These are phyloP conservation scores for Caenorhabditis brenneri DNA, from an alignment of 1,140 invertebrate genomes.

Conservation along the genomic window DNA sequence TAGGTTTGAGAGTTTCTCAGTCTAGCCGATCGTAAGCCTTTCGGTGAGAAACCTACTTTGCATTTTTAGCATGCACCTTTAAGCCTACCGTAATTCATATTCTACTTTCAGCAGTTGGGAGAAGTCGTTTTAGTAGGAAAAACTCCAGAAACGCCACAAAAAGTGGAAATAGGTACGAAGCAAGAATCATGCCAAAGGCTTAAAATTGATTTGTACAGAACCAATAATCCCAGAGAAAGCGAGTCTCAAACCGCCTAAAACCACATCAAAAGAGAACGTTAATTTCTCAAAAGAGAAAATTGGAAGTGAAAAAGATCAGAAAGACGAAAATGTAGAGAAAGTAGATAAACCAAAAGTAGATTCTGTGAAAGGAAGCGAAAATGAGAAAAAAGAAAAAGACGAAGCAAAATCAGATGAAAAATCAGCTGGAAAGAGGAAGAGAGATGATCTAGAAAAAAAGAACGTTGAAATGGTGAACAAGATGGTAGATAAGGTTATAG, in stretches of 20 bases:
- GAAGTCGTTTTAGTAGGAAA: neutral
- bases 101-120: neutral
- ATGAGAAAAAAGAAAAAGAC: neutral
- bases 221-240: neutral
- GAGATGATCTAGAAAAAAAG: neutral
- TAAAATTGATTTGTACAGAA: too few species aligned
- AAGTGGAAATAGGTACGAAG: neutral
- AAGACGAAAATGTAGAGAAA: neutral
- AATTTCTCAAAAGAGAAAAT: neutral
- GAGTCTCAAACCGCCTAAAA: neutral
- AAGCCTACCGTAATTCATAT: neutral
- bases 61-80: neutral
- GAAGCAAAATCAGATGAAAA: neutral
- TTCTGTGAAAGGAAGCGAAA: neutral
- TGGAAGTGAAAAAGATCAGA: neutral
- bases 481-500: too few species aligned
- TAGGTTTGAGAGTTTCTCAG: neutral
- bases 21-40: neutral
- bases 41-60: neutral
- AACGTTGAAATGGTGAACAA: too few species aligned
- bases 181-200: neutral
- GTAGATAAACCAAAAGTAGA: neutral
- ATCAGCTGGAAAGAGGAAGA: neutral
- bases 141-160: neutral
- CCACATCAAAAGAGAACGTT: neutral